Base-by-base conservation (phyloP, 2,888 invertebrate genomes). In the Sialis fuliginosa region DNA sequence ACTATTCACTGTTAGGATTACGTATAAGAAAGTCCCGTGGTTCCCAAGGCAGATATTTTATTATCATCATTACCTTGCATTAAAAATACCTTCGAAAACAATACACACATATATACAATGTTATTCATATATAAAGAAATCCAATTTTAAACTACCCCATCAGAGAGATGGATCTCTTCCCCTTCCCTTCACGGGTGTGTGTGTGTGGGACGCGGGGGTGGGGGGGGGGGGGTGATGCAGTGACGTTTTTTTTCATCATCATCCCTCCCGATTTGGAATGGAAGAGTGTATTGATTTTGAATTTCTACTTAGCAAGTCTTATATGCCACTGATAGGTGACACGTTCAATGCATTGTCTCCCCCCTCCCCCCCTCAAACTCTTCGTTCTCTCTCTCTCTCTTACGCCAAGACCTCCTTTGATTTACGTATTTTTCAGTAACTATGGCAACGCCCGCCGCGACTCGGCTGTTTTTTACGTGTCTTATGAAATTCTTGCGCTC, bases 241-340 rank as follows among this genome's bases (percentile, higher is more conserved):
- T 37, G 37, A 12, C 10, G 37, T 37, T 6, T 37, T n/a, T n/a
- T 37, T n/a, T 12, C 37, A 37, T 12, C 37, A 37, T 12, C 37
- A 37, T 12, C 37, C 12, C 37, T 37, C n/a, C 6, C 37, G 10
- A 37, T 37, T 12, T 10, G 37, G 7, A 37, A 37, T 37, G 37
- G 37, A 6, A 42, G 40, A 10, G 39, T 42, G 47, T 64, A 64
- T 64, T 63, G 64, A 64, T 64, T 64, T 63, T 61, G 62, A 62
- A 62, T 63, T 22, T 63, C 62, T 62, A 62, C 61, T 63, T 63
- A 62, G 60, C 60, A 58, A 60, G 61, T 60, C 60, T 59, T 60
- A 34, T 10, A 31, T 7, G 13, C 22, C 22, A 22, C 22, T 22
- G 22, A 30, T 42, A 61, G 61, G 60, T 62, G 62, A 62, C 63